Evolutionary conservation across 2,113 vertebrate species (phyloP).

Genomic region (Guaruba guarouba): DNA sequence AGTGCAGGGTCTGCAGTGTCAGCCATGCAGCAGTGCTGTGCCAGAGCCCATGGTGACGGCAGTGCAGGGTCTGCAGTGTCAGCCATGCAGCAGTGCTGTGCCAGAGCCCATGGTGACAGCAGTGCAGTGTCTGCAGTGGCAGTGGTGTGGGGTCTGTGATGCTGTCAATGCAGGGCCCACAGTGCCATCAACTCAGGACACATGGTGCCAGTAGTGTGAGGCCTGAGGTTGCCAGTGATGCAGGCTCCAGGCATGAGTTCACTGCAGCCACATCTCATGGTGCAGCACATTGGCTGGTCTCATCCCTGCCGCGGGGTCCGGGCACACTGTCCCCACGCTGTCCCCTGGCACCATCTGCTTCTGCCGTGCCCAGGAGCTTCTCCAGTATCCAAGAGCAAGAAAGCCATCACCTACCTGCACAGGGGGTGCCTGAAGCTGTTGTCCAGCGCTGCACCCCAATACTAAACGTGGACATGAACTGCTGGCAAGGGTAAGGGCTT

Average conservation of each 20-base stretch:
- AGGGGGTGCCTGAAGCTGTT: not conserved
- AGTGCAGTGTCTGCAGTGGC: not conserved
- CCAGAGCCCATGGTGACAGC: not conserved
- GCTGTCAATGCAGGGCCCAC: not conserved
- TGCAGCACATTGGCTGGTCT: not conserved
- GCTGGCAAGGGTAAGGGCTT: fast-evolving
- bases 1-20: not conserved
- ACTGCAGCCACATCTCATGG: not conserved
- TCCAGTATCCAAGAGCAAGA: not conserved
- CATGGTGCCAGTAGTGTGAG: not conserved
- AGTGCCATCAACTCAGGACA: fast-evolving
- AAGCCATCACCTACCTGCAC: not conserved
- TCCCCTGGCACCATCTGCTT: not conserved
- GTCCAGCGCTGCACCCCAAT: not conserved
- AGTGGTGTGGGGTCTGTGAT: not conserved
- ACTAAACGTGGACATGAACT: fast-evolving
- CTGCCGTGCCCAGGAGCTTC: not conserved
- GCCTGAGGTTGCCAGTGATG: not conserved
- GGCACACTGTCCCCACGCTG: fast-evolving
- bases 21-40: not conserved
- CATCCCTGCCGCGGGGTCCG: not conserved
- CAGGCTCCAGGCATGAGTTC: not conserved
- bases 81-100: not conserved
- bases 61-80: not conserved
- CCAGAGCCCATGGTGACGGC: not conserved